Conservation (phyloP, 1,140 invertebrate genomes). For the Drosophila yakuba region DNA sequence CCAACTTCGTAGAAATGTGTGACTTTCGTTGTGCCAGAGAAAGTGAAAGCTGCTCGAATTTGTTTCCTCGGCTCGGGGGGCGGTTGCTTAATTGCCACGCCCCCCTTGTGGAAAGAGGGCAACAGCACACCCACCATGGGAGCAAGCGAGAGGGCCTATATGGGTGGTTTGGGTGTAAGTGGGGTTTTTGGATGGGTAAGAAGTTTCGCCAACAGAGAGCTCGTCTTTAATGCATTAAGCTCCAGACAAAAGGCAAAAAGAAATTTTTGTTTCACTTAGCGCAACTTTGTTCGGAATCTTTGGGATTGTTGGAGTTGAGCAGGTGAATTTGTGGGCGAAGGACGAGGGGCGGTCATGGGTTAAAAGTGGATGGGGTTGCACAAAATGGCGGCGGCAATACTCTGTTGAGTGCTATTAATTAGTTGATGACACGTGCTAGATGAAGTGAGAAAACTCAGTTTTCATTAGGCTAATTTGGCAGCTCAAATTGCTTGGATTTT, state of each 20-base stretch:
- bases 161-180: background rate
- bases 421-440: constrained; percentile 41
- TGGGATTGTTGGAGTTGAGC: constrained; percentile 14
- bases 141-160: constrained; percentile 4
- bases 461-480: constrained; percentile 21
- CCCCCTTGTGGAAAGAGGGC: constrained; percentile 35
- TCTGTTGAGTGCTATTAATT: constrained; percentile 44
- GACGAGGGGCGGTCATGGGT: background rate
- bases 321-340: constrained; percentile 11
- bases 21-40: constrained; percentile 9
- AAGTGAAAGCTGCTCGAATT: constrained; percentile 33
- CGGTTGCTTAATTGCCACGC: constrained; percentile 69
- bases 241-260: constrained; percentile 48
- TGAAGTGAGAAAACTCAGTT: constrained; percentile 19
- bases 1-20: background rate
- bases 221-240: constrained; percentile 63
- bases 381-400: background rate
- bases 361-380: too few relatives aligned
- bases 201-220: constrained; percentile 10
- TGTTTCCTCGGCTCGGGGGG: constrained; percentile 8
- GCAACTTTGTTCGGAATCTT: constrained; percentile 31
- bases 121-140: constrained; percentile 46
- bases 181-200: background rate
- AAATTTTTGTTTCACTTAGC: constrained; percentile 47
- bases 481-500: background rate